These are phyloP conservation scores for Drosophila melanocephala DNA, from an alignment of 2,888 invertebrate species.

Conservation along the genomic window DNA sequence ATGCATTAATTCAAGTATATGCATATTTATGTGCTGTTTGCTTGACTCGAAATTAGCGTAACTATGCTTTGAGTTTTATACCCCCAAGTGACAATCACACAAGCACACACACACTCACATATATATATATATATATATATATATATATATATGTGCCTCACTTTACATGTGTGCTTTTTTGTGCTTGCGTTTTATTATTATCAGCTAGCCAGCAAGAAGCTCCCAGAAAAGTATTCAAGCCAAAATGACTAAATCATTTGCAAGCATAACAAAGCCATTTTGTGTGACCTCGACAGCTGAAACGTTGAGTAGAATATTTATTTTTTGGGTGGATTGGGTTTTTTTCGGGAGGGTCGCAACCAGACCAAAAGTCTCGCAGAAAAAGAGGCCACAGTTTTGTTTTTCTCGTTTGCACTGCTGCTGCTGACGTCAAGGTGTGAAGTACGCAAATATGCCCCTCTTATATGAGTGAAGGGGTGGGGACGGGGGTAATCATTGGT, in stretches of 20 bases:
- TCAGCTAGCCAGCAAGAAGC: constrained; percentile 31
- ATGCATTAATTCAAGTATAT: constrained; percentile 63
- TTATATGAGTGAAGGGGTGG: constrained; percentile 15
- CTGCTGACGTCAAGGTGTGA: constrained; percentile 52
- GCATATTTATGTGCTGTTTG: constrained; percentile 42
- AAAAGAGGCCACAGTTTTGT: constrained; percentile 17
- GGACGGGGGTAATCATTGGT: constrained; percentile 3
- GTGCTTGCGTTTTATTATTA: constrained; percentile 30
- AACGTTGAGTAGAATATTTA: background rate
- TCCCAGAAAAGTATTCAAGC: constrained; percentile 19
- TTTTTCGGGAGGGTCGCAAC: background rate
- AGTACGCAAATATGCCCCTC: constrained; percentile 40
- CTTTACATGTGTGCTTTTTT: background rate
- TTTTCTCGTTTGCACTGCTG: constrained; percentile 9
- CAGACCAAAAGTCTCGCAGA: constrained; percentile 21
- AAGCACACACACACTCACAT: background rate
- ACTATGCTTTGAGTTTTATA: constrained; percentile 12
- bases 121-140: background rate
- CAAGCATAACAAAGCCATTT: constrained; percentile 52
- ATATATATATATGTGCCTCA: background rate
- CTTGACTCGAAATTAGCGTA: constrained; percentile 24
- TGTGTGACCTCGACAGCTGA: constrained; percentile 14
- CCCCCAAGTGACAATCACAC: constrained; percentile 11
- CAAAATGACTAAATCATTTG: constrained; percentile 71
- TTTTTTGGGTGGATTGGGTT: background rate